Evolutionary conservation across 2,888 invertebrate genomes (phyloP).

Genomic region (Melieria crassipennis): DNA sequence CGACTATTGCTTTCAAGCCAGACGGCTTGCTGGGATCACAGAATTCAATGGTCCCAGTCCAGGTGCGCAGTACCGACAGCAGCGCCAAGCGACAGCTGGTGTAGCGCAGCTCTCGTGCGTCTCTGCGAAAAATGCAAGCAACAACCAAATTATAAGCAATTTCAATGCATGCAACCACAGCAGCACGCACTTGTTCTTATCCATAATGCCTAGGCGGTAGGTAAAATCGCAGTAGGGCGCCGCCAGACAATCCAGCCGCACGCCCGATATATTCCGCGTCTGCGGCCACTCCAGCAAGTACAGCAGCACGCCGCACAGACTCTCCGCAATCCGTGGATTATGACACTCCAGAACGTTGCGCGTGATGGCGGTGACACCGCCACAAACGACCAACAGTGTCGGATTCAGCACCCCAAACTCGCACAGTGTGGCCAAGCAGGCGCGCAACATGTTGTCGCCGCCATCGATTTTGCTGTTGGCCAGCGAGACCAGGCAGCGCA

Average conservation of each 20-base stretch:
- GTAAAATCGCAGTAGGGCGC: conserved; percentile 96
- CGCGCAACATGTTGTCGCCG: conserved; percentile 83
- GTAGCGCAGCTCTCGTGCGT: conserved; percentile 83
- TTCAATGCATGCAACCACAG: too few species aligned
- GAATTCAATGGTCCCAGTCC: conserved; percentile 90
- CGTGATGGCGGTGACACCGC: conserved; percentile 84
- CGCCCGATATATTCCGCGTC: conserved; percentile 78
- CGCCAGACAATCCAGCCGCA: conserved; percentile 87
- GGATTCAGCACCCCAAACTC: conserved; percentile 90
- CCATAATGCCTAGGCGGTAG: conserved; percentile 76
- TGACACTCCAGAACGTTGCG: conserved; percentile 86
- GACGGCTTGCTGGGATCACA: conserved; percentile 81
- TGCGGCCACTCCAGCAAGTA: conserved; percentile 86
- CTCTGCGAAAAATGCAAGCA: conserved; percentile 65
- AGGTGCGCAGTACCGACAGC: conserved; percentile 86
- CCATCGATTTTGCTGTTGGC: conserved; percentile 79
- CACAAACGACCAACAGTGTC: conserved; percentile 79
- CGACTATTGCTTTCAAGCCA: conserved; percentile 81
- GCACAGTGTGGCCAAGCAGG: conserved; percentile 86
- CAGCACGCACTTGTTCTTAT: conserved; percentile 73
- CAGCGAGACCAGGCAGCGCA: conserved; percentile 83
- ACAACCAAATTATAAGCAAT: not conserved
- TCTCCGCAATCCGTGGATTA: conserved; percentile 89
- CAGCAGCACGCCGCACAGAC: conserved; percentile 86
- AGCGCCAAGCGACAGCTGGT: conserved; percentile 86